phyloP scores from a whole-genome alignment of 30 jellyfish, hydroid and myxozoan species.

The Turritopsis rubra region DNA sequence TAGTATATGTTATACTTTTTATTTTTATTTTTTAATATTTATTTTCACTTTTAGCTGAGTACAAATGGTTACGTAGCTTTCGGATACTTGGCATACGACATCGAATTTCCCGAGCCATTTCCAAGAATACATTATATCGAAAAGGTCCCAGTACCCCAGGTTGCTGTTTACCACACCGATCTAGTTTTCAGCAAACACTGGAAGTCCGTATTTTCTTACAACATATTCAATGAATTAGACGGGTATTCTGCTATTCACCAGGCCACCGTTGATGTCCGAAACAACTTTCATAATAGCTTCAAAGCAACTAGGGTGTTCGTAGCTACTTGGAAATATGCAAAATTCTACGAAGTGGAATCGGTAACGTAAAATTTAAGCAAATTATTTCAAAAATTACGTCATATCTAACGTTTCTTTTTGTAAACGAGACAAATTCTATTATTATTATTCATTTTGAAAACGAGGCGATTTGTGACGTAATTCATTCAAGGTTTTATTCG shows the following conservation, averaged over 20 bases:
- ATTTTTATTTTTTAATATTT: too few species aligned
- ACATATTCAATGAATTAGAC: background rate
- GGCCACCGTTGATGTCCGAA: background rate
- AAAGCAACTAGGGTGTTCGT: background rate
- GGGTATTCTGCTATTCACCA: background rate
- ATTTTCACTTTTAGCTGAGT: background rate
- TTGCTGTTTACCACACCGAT: conserved; percentile 10
- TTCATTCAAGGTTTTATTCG: background rate
- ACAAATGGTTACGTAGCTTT: conserved; percentile 1
- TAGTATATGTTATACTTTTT: too few species aligned
- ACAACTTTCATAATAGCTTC: background rate
- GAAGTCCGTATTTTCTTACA: conserved; percentile 6
- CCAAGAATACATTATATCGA: background rate
- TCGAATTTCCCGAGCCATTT: background rate
- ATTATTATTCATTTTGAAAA: too few species aligned
- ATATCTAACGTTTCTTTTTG: background rate
- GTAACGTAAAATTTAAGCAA: background rate
- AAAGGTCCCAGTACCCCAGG: background rate
- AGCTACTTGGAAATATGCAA: background rate
- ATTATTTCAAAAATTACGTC: background rate
- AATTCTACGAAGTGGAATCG: background rate
- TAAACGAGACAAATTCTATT: too few species aligned
- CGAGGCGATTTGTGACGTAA: background rate
- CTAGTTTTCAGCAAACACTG: background rate
- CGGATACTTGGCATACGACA: background rate